A percentile compares a stretch with the other conserved stretches of the same genome.
Evolutionary conservation across 2,888 invertebrate genomes (phyloP).

Genomic region (Cheilosia impressa): DNA sequence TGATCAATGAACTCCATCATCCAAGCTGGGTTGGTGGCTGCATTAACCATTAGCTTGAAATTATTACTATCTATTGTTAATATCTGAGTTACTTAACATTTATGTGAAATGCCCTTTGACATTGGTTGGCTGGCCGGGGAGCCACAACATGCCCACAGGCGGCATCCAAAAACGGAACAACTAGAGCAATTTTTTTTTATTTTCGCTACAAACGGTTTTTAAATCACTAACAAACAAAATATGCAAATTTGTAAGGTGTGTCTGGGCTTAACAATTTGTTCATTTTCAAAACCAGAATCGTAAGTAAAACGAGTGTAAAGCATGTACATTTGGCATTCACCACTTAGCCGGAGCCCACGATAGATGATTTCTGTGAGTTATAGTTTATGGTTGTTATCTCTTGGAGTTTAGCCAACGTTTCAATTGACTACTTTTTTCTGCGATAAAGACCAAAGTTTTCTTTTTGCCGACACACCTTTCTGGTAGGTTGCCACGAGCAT

Average conservation of each 20-base stretch:
- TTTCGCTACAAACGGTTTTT: conserved; percentile 37
- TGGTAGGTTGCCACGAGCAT: conserved; percentile 30
- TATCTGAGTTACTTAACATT: conserved; percentile 51
- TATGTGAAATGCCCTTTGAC: conserved; percentile 66
- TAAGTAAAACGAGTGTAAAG: not conserved
- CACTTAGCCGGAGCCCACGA: conserved; percentile 3
- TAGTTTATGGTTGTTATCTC: conserved; percentile 17
- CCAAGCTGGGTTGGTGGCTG: conserved; percentile 3
- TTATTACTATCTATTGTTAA: conserved; percentile 18
- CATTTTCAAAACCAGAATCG: conserved; percentile 10
- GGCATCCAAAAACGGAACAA: conserved; percentile 21
- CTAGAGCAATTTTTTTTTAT: conserved; percentile 31
- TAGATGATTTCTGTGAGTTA: conserved; percentile 30
- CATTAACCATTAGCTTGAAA: not conserved
- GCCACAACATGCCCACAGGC: conserved; percentile 11
- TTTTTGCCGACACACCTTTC: conserved; percentile 25
- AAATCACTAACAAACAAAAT: conserved; percentile 29
- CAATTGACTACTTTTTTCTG: conserved; percentile 19
- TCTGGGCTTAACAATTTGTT: conserved; percentile 20
- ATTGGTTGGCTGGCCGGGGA: conserved; percentile 39
- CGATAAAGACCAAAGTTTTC: conserved; percentile 15
- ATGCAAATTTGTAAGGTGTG: conserved; percentile 59
- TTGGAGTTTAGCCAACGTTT: conserved; percentile 39
- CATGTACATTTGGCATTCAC: conserved; percentile 53
- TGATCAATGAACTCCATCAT: conserved; percentile 23